phyloP scores from a whole-genome alignment of 2,888 invertebrate species.

The Incurvaria masculella region DNA sequence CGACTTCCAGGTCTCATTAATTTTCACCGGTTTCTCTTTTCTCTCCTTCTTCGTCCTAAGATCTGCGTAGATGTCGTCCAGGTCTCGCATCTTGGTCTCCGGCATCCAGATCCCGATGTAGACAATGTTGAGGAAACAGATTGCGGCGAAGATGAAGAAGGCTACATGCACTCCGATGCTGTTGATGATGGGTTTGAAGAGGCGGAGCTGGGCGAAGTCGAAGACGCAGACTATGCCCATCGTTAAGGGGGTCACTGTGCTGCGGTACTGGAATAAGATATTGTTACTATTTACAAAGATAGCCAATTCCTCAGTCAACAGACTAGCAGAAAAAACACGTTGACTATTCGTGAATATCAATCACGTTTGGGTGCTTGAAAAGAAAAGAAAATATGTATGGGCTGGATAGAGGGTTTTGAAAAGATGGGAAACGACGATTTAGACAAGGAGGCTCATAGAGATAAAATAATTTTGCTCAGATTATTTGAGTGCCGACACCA shows the following conservation, averaged over 20 bases:
- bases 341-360: background rate
- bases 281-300: background rate
- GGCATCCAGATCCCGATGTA: conserved; percentile 31
- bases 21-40: background rate
- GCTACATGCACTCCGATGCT: conserved; percentile 29
- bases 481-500: no score
- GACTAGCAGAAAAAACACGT: background rate
- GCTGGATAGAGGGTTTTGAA: background rate
- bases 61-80: conserved; percentile 33
- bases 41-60: conserved; percentile 34
- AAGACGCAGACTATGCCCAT: conserved; percentile 30
- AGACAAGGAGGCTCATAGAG: background rate
- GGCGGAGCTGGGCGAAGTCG: conserved; percentile 32
- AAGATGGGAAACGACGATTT: background rate
- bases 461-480: background rate
- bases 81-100: conserved; percentile 29
- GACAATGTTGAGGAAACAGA: conserved; percentile 27
- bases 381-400: background rate
- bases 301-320: background rate
- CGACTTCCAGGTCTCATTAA: no score
- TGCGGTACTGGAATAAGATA: conserved; percentile 38
- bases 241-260: conserved; percentile 33
- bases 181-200: conserved; percentile 35
- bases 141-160: conserved; percentile 32
- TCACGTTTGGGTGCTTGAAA: background rate